Base-by-base conservation (phyloP, 2,113 vertebrate genomes). In the Indri indri region DNA sequence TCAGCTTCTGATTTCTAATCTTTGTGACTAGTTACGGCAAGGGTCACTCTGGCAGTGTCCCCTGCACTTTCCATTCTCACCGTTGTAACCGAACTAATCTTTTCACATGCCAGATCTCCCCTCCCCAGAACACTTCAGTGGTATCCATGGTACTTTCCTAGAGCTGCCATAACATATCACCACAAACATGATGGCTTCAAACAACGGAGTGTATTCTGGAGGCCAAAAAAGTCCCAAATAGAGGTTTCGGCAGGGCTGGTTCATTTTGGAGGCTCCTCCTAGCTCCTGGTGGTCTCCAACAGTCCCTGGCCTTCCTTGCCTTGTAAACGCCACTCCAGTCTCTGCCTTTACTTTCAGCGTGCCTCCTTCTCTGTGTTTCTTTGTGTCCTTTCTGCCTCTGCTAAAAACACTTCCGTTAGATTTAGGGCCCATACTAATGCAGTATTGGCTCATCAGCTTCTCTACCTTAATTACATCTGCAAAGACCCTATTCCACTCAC, bases 271-370 rank as follows among this genome's bases (percentile, higher is more conserved):
- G 3, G 25, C 7, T 13, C 10, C 8, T 34, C 16, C 20, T 45
- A 3, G 8, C 11, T 95, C 54, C 14, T 57, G 7, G 0, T 30
- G 6, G n/a, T 5, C 18, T 4, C 13, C 57, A 50, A 12, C 8
- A 40, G 32, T 47, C 1, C 7, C 66, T 52, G 32, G 0, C 9
- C 42, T 57, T n/a, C 1, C 1, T 30, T 25, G 11, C 27, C 0
- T 83, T 86, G 11, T n/a, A 59, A 23, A 76, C 65, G 65, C 22
- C 4, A 22, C 11, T 89, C 12, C 25, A 34, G 0, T 42, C 61
- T 79, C 25, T 84, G 7, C 23, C 37, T 76, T 17, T 7, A 1
- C 61, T 34, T 70, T 25, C 23, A 70, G 12, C 37, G 1, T 0
- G 5, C 18, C 45, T 22, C 54, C 3, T 50, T 40, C 10, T 59